Evolutionary conservation across 2,797 vertebrate species (phyloP), one percentile per base, ranked within the genome.

Genomic region (Apogon talboti): DNA sequence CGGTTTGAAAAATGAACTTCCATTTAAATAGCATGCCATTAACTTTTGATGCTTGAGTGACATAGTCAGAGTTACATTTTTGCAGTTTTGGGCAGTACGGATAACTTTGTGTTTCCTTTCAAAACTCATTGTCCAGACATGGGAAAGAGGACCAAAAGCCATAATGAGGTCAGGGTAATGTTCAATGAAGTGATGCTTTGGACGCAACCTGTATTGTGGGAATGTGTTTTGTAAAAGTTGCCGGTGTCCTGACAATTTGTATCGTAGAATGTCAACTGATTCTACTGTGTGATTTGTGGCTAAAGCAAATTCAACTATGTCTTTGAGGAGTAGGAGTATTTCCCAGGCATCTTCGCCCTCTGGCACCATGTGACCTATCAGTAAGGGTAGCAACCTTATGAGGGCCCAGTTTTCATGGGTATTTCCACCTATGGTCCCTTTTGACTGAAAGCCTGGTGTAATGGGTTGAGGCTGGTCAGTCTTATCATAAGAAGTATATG

Each of bases 1-100:
- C 0, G 57, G 75, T n/a, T 54, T 84, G 38, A 82, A 79, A 79
- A 81, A 75, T 52, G n/a, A 81, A 35, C 56, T 66, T 15, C 28
- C n/a, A 24, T 72, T 42, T 4, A 70, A 73, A 45, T 54, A 58
- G 68, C 55, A 77, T 18, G 54, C 49, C 33, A 70, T 69, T 2
- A 48, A 51, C 33, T 48, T 61, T 30, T 79, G 60, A 59, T 73
- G 55, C 6, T 66, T 70, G 0, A 66, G 16, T 60, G 68, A 43
- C 9, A 66, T 6, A 10, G 70, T 74, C 7, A 65, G 59, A 42
- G 55, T 40, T 12, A 71, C 49, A 41, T 78, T 68, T 64, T 18
- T 74, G 42, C 56, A 71, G 37, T 61, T 71, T 15, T 59, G 61
- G 0, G 66, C 47, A 48, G 56, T 56, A 30, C 2, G 35, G n/a